Percentiles rank a stretch among this genome's conserved stretches.
These are phyloP conservation scores for Megaptera novaeangliae DNA, from an alignment of 2,113 vertebrate genomes.

Conservation along the genomic window DNA sequence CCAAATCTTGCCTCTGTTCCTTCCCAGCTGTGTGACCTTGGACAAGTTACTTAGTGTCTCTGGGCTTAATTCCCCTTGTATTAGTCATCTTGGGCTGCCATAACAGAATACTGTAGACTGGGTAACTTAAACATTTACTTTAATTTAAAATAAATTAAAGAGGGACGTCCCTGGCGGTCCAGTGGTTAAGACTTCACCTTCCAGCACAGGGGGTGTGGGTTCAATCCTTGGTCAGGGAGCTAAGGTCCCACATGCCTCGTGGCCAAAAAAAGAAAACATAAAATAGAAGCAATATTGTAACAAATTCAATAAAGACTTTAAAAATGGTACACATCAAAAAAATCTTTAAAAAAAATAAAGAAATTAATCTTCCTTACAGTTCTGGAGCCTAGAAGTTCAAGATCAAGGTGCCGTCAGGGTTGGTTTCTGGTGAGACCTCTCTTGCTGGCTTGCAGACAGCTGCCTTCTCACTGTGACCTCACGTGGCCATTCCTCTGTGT, in stretches of 20 bases:
- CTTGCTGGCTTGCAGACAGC: background rate
- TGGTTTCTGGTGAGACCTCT: background rate
- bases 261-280: too few relatives aligned
- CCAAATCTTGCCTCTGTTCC: background rate
- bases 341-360: background rate
- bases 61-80: background rate
- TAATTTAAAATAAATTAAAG: background rate
- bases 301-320: too few relatives aligned
- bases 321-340: too few relatives aligned
- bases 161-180: background rate
- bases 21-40: background rate
- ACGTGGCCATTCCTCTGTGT: background rate
- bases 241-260: too few relatives aligned
- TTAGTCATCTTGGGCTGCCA: background rate
- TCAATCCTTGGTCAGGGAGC: too few relatives aligned
- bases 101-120: background rate
- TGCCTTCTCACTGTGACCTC: background rate
- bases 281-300: too few relatives aligned
- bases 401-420: background rate
- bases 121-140: background rate
- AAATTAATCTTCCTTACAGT: background rate
- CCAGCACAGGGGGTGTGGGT: too few relatives aligned
- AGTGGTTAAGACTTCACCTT: too few relatives aligned
- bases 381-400: background rate
- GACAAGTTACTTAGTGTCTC: background rate